phyloP scores from a whole-genome alignment of 1,140 invertebrate species.

The Pteromalus puparum region DNA sequence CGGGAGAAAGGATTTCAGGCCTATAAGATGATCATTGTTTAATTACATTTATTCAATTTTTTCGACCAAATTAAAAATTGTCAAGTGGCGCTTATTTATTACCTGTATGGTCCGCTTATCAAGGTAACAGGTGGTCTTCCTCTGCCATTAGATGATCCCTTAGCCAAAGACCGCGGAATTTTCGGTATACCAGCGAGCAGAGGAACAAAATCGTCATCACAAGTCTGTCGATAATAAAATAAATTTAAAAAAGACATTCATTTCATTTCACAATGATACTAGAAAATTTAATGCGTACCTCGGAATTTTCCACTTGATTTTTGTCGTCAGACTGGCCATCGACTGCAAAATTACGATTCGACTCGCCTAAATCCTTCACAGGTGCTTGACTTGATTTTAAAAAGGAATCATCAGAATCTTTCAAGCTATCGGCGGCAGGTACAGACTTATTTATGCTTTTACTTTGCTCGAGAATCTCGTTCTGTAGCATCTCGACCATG shows the following conservation, averaged over 20 bases:
- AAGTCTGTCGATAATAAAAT: slow-evolving; percentile 47
- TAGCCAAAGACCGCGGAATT: slow-evolving; percentile 52
- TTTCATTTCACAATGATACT: background rate
- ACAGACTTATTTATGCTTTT: slow-evolving; percentile 60
- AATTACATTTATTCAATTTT: background rate
- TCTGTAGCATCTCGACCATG: slow-evolving; percentile 64
- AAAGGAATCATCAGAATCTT: slow-evolving; percentile 45
- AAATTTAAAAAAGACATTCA: slow-evolving; percentile 2
- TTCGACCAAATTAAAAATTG: background rate
- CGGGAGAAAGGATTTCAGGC: slow-evolving; percentile 58
- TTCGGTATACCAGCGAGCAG: slow-evolving; percentile 64
- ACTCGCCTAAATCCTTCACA: background rate
- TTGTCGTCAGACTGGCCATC: background rate
- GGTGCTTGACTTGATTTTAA: slow-evolving; percentile 48
- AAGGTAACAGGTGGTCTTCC: slow-evolving; percentile 64
- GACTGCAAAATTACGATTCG: background rate
- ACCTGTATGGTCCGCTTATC: slow-evolving; percentile 62
- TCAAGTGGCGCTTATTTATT: slow-evolving; percentile 49
- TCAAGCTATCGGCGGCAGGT: slow-evolving; percentile 26
- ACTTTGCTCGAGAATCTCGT: slow-evolving; percentile 70
- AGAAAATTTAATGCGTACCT: slow-evolving; percentile 9
- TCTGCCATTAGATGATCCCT: slow-evolving; percentile 30
- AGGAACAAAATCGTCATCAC: slow-evolving; percentile 58
- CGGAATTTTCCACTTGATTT: slow-evolving; percentile 30
- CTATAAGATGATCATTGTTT: slow-evolving; percentile 52